Conservation (phyloP, 2,113 vertebrate species). For the Astur gentilis region DNA sequence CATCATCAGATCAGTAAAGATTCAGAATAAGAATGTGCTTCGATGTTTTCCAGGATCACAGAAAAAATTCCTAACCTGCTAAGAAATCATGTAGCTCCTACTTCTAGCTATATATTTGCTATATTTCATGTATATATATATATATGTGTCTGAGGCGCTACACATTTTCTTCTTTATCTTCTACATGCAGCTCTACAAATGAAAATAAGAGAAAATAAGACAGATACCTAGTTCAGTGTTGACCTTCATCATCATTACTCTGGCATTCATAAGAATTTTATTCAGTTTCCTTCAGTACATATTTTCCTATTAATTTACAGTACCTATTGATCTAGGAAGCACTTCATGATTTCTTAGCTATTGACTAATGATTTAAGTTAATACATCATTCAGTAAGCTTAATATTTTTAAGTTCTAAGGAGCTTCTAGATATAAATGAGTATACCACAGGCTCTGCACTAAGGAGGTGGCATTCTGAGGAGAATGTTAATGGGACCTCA, state of each 20-base stretch:
- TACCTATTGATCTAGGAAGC: not conserved
- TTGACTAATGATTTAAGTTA: conserved; percentile 11
- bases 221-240: not conserved
- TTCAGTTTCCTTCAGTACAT: not conserved
- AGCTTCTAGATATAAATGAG: not conserved
- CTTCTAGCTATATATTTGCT: not conserved
- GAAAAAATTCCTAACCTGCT: not conserved
- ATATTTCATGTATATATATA: not conserved
- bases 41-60: not conserved
- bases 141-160: not conserved
- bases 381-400: not conserved
- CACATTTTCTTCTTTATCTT: not conserved
- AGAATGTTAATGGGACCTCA: not conserved
- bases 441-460: not conserved
- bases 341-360: not conserved
- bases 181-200: not conserved
- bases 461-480: not conserved
- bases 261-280: not conserved
- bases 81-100: not conserved
- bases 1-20: not conserved
- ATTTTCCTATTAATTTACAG: not conserved
- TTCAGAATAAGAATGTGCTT: not conserved
- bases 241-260: not conserved
- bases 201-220: not conserved
- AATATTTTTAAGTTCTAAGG: conserved; percentile 21